These are phyloP conservation scores for Dendrophyllia cribrosa DNA, from an alignment of 64 coral and sea anemone species.

Conservation along the genomic window DNA sequence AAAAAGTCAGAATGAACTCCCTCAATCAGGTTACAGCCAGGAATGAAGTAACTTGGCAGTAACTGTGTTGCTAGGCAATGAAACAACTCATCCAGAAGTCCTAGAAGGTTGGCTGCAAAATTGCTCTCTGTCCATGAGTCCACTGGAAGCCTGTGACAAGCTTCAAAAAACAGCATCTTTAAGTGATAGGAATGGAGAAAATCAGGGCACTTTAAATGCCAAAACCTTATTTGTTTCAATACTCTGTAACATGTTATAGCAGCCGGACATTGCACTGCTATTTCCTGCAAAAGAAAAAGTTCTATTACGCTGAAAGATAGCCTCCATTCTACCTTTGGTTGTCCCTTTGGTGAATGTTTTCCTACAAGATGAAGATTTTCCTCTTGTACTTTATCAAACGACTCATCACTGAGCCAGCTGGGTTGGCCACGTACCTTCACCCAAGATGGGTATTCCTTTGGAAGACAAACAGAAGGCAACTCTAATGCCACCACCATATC, in stretches of 20 bases:
- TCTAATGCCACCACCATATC: slow-evolving; percentile 65
- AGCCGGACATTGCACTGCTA: slow-evolving; percentile 22
- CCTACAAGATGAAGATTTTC: slow-evolving; percentile 50
- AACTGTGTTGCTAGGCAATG: slow-evolving; percentile 53
- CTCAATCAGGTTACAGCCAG: slow-evolving; percentile 49
- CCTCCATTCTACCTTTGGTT: slow-evolving; percentile 71
- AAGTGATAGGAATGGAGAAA: slow-evolving; percentile 75
- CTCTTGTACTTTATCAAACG: slow-evolving; percentile 16
- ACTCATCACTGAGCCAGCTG: slow-evolving; percentile 41
- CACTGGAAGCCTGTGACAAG: slow-evolving; percentile 22
- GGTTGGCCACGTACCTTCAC: slow-evolving; percentile 17
- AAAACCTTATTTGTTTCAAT: slow-evolving; percentile 54
- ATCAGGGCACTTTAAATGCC: slow-evolving; percentile 50
- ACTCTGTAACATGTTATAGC: slow-evolving; percentile 64
- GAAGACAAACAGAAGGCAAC: slow-evolving; percentile 21
- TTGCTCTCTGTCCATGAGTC: slow-evolving; percentile 45
- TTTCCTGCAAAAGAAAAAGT: slow-evolving; percentile 60
- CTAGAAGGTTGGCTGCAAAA: slow-evolving; percentile 55
- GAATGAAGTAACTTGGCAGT: slow-evolving; percentile 66
- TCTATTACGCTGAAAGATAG: slow-evolving; percentile 70
- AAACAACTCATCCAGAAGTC: slow-evolving; percentile 61
- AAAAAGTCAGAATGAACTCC: slow-evolving; percentile 39
- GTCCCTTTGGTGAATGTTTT: slow-evolving; percentile 61
- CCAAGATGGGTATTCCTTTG: slow-evolving; percentile 41
- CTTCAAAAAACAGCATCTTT: slow-evolving; percentile 70